A percentile compares a stretch with the other conserved stretches of the same genome.
Evolutionary conservation across 2,888 invertebrate species (phyloP).

Genomic region (Leptodirus hochenwartii): DNA sequence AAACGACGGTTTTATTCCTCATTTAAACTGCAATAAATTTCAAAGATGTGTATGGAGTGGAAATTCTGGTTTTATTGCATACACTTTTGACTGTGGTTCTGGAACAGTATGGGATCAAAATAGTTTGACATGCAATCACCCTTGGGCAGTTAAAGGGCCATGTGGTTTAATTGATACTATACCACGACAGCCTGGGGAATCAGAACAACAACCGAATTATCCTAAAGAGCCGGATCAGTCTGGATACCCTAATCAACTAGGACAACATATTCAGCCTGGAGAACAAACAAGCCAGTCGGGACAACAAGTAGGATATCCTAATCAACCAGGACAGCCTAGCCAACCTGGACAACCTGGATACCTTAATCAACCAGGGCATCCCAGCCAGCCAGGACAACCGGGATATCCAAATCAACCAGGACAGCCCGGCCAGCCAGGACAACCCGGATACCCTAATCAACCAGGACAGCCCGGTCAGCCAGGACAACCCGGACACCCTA

Average conservation of each 20-base stretch:
- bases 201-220: neutral
- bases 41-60: neutral
- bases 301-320: slow-evolving; percentile 10
- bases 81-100: slow-evolving; percentile 7
- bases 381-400: slow-evolving; percentile 16
- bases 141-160: slow-evolving; percentile 5
- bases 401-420: slow-evolving; percentile 13
- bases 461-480: slow-evolving; percentile 17
- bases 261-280: too few species aligned
- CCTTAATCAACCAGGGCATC: slow-evolving; percentile 24
- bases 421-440: slow-evolving; percentile 7
- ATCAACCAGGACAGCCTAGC: slow-evolving; percentile 16
- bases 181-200: too few species aligned
- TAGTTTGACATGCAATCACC: slow-evolving; percentile 8
- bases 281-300: slow-evolving; percentile 9
- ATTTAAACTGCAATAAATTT: slow-evolving; percentile 1
- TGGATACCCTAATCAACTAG: too few species aligned
- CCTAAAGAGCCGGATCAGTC: neutral
- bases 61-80: slow-evolving; percentile 6
- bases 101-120: slow-evolving; percentile 9
- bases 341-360: slow-evolving; percentile 18
- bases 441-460: slow-evolving; percentile 8
- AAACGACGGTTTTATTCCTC: neutral
- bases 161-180: slow-evolving; percentile 1
- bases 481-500: slow-evolving; percentile 17